These are phyloP conservation scores for Coturnix japonica DNA, from an alignment of 2,113 vertebrate genomes.

Conservation along the genomic window DNA sequence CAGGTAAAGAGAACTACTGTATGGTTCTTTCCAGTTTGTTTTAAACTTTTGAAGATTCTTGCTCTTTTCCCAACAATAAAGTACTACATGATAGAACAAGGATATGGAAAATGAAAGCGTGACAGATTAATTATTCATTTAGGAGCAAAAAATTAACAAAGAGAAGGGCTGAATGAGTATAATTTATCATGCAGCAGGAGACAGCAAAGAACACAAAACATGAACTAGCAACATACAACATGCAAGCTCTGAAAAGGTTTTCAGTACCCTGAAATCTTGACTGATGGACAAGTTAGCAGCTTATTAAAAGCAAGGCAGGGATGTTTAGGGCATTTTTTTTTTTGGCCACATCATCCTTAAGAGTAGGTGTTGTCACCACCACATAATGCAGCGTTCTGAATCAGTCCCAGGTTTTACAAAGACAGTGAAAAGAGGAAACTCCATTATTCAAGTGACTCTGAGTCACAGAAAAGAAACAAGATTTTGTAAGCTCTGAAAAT, in stretches of 20 bases:
- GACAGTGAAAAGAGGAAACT: background rate
- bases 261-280: background rate
- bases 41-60: background rate
- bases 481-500: background rate
- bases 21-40: background rate
- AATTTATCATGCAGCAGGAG: background rate
- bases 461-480: background rate
- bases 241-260: background rate
- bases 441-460: background rate
- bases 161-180: background rate
- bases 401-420: background rate
- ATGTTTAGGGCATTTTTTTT: accelerated
- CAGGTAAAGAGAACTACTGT: background rate
- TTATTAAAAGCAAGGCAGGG: background rate
- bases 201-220: background rate
- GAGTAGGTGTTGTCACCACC: background rate
- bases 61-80: background rate
- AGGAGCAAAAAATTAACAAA: background rate
- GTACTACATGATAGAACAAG: background rate
- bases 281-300: background rate
- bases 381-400: background rate
- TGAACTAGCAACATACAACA: background rate
- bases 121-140: background rate
- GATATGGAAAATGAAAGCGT: background rate
- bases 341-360: background rate